phyloP scores from a whole-genome alignment of 2,113 vertebrate species.

The Chionomys nivalis region DNA sequence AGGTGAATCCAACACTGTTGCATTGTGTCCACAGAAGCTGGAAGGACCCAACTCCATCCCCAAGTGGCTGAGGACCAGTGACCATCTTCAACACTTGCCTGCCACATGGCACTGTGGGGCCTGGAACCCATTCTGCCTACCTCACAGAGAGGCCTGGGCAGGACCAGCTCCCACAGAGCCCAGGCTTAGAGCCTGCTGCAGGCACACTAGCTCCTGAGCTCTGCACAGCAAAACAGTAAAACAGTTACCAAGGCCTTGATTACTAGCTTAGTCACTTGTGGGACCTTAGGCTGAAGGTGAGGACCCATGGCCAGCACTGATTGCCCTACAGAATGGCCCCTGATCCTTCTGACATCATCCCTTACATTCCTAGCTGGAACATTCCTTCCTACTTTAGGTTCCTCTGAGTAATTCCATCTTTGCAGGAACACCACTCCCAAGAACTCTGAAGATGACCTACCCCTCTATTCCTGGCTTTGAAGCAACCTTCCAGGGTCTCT shows the following conservation, averaged over 20 bases:
- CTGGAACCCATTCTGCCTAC: not conserved
- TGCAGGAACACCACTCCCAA: not conserved
- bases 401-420: not conserved
- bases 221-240: not conserved
- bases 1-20: not conserved
- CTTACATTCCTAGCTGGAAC: not conserved
- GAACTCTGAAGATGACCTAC: not conserved
- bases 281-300: not conserved
- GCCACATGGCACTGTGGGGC: not conserved
- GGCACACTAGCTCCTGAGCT: not conserved
- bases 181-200: not conserved
- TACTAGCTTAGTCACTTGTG: not conserved
- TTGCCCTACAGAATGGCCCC: accelerated
- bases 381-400: not conserved
- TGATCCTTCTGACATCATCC: not conserved
- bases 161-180: no score
- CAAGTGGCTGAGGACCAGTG: accelerated
- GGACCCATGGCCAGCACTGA: accelerated
- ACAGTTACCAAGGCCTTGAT: not conserved
- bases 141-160: not conserved
- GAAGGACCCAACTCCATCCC: not conserved
- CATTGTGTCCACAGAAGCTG: not conserved
- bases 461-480: not conserved
- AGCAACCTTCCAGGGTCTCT: not conserved
- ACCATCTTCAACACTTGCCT: not conserved